Percentiles rank a stretch among this genome's conserved stretches.
These are phyloP conservation scores for Entomobrya multifasciata DNA, from an alignment of 2,888 invertebrate species.

Conservation along the genomic window DNA sequence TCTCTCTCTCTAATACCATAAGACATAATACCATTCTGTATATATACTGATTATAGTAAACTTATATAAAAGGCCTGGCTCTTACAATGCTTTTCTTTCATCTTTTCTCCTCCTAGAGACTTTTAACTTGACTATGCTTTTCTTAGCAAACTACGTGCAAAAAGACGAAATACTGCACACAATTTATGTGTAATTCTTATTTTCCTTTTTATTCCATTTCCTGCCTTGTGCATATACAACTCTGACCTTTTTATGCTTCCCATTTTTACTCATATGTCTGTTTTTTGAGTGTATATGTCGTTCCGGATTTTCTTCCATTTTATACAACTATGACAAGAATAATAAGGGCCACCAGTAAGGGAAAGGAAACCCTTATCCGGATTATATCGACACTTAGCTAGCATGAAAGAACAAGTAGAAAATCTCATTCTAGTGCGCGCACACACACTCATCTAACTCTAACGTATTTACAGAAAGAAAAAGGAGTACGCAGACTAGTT, in stretches of 20 bases:
- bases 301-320: no score
- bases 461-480: conserved; percentile 7
- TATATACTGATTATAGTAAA: neutral
- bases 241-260: conserved; percentile 6
- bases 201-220: conserved; percentile 40
- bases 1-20: conserved; percentile 11
- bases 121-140: neutral
- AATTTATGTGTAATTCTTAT: conserved; percentile 8
- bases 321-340: neutral
- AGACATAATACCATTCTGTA: neutral
- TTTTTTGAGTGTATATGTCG: neutral
- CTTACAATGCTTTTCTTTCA: neutral
- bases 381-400: conserved; percentile 63
- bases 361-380: conserved; percentile 55
- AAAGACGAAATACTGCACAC: conserved; percentile 38
- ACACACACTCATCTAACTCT: conserved; percentile 34
- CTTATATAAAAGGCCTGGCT: no score
- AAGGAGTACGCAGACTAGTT: neutral
- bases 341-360: neutral
- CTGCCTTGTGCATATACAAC: conserved; percentile 45
- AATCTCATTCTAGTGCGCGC: conserved; percentile 41
- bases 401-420: conserved; percentile 38
- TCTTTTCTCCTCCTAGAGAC: neutral
- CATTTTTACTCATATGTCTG: neutral
- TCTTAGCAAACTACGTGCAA: neutral